These are phyloP conservation scores for Scrobipalpa costella DNA, from an alignment of 2,888 invertebrate species.

Conservation along the genomic window DNA sequence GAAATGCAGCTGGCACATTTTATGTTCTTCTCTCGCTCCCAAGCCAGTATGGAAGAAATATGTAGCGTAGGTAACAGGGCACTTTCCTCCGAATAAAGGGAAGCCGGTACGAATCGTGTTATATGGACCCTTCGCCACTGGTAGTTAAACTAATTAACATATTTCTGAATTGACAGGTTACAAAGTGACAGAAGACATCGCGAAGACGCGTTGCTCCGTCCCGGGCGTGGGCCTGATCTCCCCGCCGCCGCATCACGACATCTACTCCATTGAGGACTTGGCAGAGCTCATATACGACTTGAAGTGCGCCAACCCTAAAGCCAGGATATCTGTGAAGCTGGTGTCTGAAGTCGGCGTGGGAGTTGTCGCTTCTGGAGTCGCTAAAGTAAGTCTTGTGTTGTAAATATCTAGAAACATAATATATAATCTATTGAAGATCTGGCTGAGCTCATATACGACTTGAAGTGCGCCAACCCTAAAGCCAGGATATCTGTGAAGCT, in stretches of 20 bases:
- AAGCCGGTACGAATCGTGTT: too few species aligned
- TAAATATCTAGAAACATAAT: too few species aligned
- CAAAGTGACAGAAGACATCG: conserved; percentile 97
- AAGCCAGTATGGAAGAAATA: too few species aligned
- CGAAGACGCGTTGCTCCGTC: conserved; percentile 96
- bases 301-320: conserved; percentile 97
- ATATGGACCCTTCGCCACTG: too few species aligned
- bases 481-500: conserved; percentile 98
- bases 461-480: conserved; percentile 91
- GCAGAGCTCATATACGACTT: conserved; percentile 99
- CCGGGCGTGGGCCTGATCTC: conserved; percentile 98
- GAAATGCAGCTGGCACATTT: too few species aligned
- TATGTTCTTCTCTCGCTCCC: too few species aligned
- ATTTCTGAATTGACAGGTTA: conserved; percentile 68
- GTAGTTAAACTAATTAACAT: too few species aligned
- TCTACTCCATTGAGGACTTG: conserved; percentile 99
- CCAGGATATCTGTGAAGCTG: conserved; percentile 97
- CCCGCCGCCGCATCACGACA: conserved; percentile 99
- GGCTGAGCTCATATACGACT: conserved; percentile 96
- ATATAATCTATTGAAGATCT: conserved; percentile 99
- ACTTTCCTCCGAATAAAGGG: too few species aligned
- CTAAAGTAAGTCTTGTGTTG: conserved; percentile 85
- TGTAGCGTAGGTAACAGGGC: too few species aligned
- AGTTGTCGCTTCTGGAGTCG: conserved; percentile 99
- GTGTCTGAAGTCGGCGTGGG: conserved; percentile 99